Evolutionary conservation across 2,797 vertebrate genomes (phyloP).

Genomic region (Coluber constrictor): DNA sequence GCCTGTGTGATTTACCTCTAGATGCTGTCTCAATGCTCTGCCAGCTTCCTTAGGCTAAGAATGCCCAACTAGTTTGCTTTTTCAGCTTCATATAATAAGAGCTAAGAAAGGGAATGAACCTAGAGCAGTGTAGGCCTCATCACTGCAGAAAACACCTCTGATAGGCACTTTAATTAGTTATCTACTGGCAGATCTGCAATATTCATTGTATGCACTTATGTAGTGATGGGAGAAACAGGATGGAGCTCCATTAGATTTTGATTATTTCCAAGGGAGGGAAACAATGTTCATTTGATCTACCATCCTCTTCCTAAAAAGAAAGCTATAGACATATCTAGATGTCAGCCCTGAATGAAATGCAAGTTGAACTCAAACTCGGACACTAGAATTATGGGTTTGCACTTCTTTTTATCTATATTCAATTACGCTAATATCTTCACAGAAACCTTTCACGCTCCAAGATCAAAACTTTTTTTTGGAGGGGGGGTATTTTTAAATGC

Average conservation of each 20-base stretch:
- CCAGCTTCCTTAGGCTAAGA: neutral
- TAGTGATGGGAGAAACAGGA: neutral
- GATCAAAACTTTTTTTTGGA: slow-evolving; percentile 34
- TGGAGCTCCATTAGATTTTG: neutral
- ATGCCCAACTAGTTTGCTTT: neutral
- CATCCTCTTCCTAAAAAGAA: no score
- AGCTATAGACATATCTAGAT: slow-evolving; percentile 24
- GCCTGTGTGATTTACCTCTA: neutral
- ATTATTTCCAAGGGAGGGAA: neutral
- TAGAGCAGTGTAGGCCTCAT: neutral
- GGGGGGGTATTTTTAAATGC: neutral
- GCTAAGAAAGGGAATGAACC: neutral
- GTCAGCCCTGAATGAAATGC: no score
- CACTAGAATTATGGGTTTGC: slow-evolving; percentile 15
- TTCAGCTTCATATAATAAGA: neutral
- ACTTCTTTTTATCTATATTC: slow-evolving; percentile 40
- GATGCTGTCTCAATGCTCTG: neutral
- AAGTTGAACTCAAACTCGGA: no score
- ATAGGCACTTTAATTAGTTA: slow-evolving; percentile 11
- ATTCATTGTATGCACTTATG: neutral
- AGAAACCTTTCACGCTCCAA: slow-evolving; percentile 28
- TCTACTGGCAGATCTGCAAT: slow-evolving; percentile 3
- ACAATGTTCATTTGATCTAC: slow-evolving; percentile 8
- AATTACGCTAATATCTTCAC: slow-evolving; percentile 35
- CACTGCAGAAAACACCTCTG: neutral